These are phyloP conservation scores for Emys orbicularis DNA, from an alignment of 2,797 vertebrate species.

Conservation along the genomic window DNA sequence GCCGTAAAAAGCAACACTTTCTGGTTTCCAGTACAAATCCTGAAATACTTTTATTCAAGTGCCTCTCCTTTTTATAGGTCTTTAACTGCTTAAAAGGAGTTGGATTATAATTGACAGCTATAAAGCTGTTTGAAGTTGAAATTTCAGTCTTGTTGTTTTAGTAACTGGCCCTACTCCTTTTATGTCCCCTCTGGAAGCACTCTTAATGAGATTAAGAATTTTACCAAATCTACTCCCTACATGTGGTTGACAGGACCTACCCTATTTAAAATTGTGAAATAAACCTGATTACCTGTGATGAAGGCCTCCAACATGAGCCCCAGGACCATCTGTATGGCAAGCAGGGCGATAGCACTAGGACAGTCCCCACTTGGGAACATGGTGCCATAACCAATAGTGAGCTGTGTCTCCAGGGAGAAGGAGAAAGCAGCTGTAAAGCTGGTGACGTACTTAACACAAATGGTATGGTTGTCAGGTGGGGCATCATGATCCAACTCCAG, in stretches of 20 bases:
- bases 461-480: conserved; percentile 93
- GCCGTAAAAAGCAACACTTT: background rate
- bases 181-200: background rate
- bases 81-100: background rate
- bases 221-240: background rate
- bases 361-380: conserved; percentile 99
- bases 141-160: background rate
- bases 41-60: fast-evolving
- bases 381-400: conserved; percentile 98
- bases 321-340: conserved; percentile 97
- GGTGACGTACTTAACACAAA: conserved; percentile 96
- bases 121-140: background rate
- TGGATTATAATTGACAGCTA: background rate
- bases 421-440: conserved; percentile 98
- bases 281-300: conserved; percentile 92
- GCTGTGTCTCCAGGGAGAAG: conserved; percentile 97
- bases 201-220: background rate
- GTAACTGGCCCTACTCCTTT: background rate
- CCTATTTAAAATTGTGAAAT: background rate
- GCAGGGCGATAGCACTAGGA: conserved; percentile 93
- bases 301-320: conserved; percentile 98
- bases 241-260: fast-evolving
- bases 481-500: conserved; percentile 91
- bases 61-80: background rate
- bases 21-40: background rate